Evolutionary conservation across 2,113 vertebrate genomes (phyloP).

Genomic region (Apteryx owenii): DNA sequence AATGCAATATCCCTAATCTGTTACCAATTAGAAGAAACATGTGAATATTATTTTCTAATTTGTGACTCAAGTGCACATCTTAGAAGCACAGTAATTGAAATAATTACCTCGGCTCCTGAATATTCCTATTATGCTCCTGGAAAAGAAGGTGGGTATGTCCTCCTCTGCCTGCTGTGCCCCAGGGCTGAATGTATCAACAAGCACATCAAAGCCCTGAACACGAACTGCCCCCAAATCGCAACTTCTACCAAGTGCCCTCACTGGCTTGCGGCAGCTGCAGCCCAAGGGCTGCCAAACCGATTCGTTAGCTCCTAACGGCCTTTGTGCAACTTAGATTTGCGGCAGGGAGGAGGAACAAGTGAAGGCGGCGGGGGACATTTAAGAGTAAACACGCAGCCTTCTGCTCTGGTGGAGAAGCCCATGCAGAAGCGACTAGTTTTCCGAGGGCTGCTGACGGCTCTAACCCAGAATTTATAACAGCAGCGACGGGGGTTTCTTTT

Average conservation of each 20-base stretch:
- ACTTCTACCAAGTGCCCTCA: background rate
- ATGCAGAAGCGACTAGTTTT: background rate
- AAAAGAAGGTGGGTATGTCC: constrained; percentile 21
- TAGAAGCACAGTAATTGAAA: constrained; percentile 83
- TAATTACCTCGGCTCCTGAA: constrained; percentile 80
- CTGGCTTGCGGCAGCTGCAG: constrained; percentile 27
- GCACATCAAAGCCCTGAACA: constrained; percentile 55
- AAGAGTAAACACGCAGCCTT: background rate
- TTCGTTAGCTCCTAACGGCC: background rate
- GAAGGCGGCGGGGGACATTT: background rate
- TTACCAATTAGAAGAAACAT: constrained; percentile 81
- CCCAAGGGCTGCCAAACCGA: background rate
- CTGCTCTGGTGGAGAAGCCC: background rate
- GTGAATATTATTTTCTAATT: constrained; percentile 84
- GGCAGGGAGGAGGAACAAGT: background rate
- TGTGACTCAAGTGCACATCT: constrained; percentile 73
- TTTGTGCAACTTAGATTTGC: background rate
- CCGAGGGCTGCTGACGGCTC: background rate
- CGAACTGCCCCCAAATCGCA: background rate
- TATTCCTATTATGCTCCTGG: constrained; percentile 70
- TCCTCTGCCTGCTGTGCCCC: background rate
- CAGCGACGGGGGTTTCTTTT: background rate
- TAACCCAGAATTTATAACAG: constrained; percentile 45
- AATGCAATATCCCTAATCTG: constrained; percentile 77
- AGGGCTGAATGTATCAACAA: constrained; percentile 39